These are phyloP conservation scores for Syrmaticus mikado DNA, from an alignment of 2,113 vertebrate genomes.

Conservation along the genomic window DNA sequence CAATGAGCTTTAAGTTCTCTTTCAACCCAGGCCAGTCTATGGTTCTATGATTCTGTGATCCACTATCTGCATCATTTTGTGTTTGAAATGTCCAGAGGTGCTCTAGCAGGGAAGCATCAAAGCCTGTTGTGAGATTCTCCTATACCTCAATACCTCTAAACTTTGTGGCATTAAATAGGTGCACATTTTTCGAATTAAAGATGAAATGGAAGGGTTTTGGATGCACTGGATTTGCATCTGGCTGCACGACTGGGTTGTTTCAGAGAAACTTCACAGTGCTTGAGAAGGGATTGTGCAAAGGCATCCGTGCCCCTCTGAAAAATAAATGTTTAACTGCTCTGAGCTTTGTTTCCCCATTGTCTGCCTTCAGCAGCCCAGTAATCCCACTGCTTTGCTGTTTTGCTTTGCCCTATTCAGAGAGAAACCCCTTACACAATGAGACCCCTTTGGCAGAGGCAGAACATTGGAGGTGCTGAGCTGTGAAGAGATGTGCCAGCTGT, in stretches of 20 bases:
- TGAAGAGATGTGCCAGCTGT: slow-evolving; percentile 41
- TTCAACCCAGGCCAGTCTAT: too few species aligned
- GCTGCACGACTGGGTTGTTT: slow-evolving; percentile 45
- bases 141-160: neutral
- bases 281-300: slow-evolving; percentile 60
- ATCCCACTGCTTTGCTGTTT: slow-evolving; percentile 52
- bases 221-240: neutral
- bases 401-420: slow-evolving; percentile 67
- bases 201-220: slow-evolving; percentile 19
- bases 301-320: slow-evolving; percentile 18
- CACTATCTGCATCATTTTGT: rapidly evolving
- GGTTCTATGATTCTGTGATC: neutral
- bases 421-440: slow-evolving; percentile 63
- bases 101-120: neutral
- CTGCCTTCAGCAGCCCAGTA: slow-evolving; percentile 54
- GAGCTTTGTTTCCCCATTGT: slow-evolving; percentile 68
- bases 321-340: slow-evolving; percentile 3
- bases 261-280: slow-evolving; percentile 38
- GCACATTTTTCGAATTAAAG: slow-evolving; percentile 45
- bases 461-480: slow-evolving; percentile 48
- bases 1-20: too few species aligned
- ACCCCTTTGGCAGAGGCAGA: slow-evolving; percentile 48
- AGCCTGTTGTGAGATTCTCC: neutral
- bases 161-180: neutral
- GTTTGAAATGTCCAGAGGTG: neutral